These are phyloP conservation scores for Drosophila eohydei DNA, from an alignment of 2,888 invertebrate species.

Conservation along the genomic window DNA sequence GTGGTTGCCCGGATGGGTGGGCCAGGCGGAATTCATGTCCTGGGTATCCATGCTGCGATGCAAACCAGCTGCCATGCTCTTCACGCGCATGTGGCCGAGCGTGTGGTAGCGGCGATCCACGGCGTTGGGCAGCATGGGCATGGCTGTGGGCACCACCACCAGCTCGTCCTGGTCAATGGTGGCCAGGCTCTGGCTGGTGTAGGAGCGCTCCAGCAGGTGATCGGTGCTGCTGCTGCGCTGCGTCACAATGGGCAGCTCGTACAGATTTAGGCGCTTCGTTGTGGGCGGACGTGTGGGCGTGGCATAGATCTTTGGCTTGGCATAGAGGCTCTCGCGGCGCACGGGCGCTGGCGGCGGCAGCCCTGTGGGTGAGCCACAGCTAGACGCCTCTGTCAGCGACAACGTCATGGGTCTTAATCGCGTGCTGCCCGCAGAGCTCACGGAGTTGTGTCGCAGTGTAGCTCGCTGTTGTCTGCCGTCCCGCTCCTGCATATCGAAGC, in stretches of 20 bases:
- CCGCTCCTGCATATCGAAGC: slow-evolving; percentile 82
- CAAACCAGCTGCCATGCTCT: slow-evolving; percentile 82
- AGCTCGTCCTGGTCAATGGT: slow-evolving; percentile 83
- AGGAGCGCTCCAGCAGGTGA: slow-evolving; percentile 82
- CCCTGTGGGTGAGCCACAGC: slow-evolving; percentile 65
- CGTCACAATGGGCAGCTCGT: slow-evolving; percentile 78
- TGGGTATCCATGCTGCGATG: slow-evolving; percentile 77
- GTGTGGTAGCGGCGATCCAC: slow-evolving; percentile 84
- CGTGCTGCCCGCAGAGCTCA: slow-evolving; percentile 53
- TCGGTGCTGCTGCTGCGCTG: slow-evolving; percentile 84
- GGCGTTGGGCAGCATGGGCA: slow-evolving; percentile 82
- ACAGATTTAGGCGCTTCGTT: slow-evolving; percentile 62
- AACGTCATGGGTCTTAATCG: slow-evolving; percentile 54
- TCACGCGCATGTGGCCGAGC: slow-evolving; percentile 83
- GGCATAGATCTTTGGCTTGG: slow-evolving; percentile 81
- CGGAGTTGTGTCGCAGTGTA: slow-evolving; percentile 67
- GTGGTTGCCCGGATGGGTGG: slow-evolving; percentile 61
- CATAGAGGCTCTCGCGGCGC: slow-evolving; percentile 80
- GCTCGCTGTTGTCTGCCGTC: slow-evolving; percentile 50
- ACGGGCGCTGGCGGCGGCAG: slow-evolving; percentile 80
- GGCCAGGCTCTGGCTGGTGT: slow-evolving; percentile 79
- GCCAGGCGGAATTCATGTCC: slow-evolving; percentile 67
- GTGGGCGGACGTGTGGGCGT: slow-evolving; percentile 69
- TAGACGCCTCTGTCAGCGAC: slow-evolving; percentile 73
- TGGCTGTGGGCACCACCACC: slow-evolving; percentile 82